Conservation (phyloP, 1,140 invertebrate genomes). For the Protaetia brevitarsis region DNA sequence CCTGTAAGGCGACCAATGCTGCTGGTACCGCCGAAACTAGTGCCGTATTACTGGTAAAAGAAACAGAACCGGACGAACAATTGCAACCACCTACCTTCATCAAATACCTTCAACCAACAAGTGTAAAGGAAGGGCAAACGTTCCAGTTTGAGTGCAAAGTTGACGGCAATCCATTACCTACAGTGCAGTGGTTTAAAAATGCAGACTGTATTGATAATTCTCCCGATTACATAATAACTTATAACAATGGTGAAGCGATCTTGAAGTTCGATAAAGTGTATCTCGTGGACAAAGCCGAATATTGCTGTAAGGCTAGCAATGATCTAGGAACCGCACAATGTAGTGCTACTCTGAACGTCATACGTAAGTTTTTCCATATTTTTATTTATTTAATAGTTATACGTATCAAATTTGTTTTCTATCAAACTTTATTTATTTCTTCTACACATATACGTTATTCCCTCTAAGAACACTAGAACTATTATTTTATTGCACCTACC, state of each 20-base stretch:
- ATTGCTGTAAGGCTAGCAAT: constrained; percentile 70
- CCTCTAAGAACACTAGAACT: too few species aligned
- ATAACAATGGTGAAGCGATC: constrained; percentile 63
- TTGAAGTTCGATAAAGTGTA: constrained; percentile 60
- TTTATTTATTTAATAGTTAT: neutral
- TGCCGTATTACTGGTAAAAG: constrained; percentile 73
- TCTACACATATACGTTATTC: too few species aligned
- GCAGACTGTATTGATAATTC: constrained; percentile 69
- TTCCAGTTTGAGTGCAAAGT: constrained; percentile 71
- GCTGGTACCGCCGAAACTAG: constrained; percentile 69
- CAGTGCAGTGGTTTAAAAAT: constrained; percentile 78
- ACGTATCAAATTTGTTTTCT: neutral
- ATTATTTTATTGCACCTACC: too few species aligned
- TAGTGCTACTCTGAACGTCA: constrained; percentile 53
- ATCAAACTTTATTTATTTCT: too few species aligned
- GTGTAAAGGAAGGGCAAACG: constrained; percentile 62
- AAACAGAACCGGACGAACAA: constrained; percentile 64
- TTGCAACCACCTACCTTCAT: constrained; percentile 63
- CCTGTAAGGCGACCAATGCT: constrained; percentile 67
- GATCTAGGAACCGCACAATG: constrained; percentile 62
- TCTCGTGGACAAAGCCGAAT: constrained; percentile 59
- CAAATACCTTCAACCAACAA: constrained; percentile 59
- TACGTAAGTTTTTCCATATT: constrained; percentile 49
- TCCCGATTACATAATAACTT: constrained; percentile 66
- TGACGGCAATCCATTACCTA: constrained; percentile 70